A percentile compares a stretch with the other conserved stretches of the same genome.
phyloP scores from a whole-genome alignment of 2,113 vertebrate species.

The Tachysurus vachellii region DNA sequence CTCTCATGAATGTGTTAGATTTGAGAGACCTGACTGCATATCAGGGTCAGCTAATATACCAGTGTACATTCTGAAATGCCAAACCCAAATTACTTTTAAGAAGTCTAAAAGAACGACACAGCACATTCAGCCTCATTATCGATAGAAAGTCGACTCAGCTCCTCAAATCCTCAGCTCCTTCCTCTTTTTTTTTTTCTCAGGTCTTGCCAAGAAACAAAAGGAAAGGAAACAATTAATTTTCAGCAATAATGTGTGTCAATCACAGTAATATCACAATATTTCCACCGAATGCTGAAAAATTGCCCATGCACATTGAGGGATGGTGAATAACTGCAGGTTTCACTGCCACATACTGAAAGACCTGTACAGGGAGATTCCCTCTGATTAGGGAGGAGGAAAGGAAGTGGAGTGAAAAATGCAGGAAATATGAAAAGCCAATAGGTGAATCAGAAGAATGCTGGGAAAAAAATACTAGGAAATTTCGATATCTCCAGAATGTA shows the following conservation, averaged over 20 bases:
- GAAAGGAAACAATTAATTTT: constrained; percentile 1
- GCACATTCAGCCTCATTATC: neutral
- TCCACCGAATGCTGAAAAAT: neutral
- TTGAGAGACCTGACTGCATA: constrained; percentile 25
- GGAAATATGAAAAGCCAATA: constrained; percentile 25
- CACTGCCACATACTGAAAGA: neutral
- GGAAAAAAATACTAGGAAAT: neutral
- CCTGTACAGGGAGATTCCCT: neutral
- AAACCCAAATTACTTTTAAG: constrained; percentile 1
- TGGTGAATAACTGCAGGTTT: neutral
- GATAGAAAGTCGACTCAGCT: neutral
- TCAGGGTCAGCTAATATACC: neutral
- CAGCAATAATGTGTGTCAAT: neutral
- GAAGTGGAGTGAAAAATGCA: constrained; percentile 13
- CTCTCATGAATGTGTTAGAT: neutral
- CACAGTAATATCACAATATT: neutral
- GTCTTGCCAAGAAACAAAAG: neutral
- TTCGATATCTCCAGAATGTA: no score
- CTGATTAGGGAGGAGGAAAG: neutral
- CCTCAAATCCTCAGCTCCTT: no score
- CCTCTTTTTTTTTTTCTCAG: neutral
- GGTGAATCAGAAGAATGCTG: neutral
- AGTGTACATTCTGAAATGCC: neutral
- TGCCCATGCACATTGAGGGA: neutral
- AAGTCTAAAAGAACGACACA: neutral